Percentiles rank a stretch among this genome's conserved stretches.
phyloP scores from a whole-genome alignment of 2,797 vertebrate species.

The Pseudotriccus pelzelni region DNA sequence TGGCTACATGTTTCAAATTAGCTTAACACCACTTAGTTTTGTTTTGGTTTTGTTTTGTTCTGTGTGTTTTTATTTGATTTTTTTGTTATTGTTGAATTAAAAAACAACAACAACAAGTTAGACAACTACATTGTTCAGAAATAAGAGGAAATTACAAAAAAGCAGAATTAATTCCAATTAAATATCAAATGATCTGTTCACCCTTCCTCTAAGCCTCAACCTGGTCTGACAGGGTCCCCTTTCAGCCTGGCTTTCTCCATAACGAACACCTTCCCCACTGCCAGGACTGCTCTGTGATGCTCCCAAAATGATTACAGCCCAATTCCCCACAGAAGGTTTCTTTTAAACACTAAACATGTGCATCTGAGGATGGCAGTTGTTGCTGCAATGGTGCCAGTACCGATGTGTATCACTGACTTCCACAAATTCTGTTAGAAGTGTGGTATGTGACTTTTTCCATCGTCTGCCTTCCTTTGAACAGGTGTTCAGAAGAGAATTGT shows the following conservation, averaged over 20 bases:
- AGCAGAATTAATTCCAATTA: not conserved
- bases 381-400: not conserved
- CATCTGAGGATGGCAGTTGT: not conserved
- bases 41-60: no score
- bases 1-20: not conserved
- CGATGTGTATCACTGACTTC: not conserved
- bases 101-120: not conserved
- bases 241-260: not conserved
- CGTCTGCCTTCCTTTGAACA: not conserved
- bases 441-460: not conserved
- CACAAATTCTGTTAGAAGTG: not conserved
- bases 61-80: no score
- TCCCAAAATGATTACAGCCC: not conserved
- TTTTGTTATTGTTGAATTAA: not conserved
- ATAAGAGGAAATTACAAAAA: not conserved
- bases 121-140: not conserved
- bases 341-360: accelerated
- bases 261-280: not conserved
- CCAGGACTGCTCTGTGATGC: not conserved
- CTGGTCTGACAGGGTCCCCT: not conserved
- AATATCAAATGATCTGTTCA: not conserved
- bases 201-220: accelerated
- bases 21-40: not conserved
- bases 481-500: accelerated
- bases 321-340: not conserved